Conservation (phyloP, 2,888 invertebrate species). For the Cheilosia vulpina region DNA sequence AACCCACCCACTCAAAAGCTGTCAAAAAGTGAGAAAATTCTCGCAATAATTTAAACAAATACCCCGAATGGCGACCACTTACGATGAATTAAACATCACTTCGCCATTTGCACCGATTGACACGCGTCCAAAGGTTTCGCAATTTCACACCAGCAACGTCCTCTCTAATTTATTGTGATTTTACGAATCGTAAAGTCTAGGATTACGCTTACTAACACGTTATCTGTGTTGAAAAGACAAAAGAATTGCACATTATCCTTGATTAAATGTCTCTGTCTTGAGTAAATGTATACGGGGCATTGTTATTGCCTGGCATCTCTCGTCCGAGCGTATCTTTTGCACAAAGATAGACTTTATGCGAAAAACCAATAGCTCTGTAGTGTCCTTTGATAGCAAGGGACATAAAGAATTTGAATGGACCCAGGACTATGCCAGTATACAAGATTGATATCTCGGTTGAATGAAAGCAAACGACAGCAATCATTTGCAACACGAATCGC, state of each 20-base stretch:
- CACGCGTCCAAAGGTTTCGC: slow-evolving; percentile 13
- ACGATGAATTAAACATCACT: slow-evolving; percentile 67
- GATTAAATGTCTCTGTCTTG: slow-evolving; percentile 58
- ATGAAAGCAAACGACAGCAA: slow-evolving; percentile 32
- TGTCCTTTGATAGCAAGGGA: slow-evolving; percentile 15
- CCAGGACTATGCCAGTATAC: not conserved
- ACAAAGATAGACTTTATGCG: slow-evolving; percentile 42
- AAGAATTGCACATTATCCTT: slow-evolving; percentile 68
- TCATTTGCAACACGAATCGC: slow-evolving; percentile 40
- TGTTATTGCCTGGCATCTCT: slow-evolving; percentile 41
- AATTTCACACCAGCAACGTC: slow-evolving; percentile 5
- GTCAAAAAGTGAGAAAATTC: not conserved
- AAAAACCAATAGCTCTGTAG: slow-evolving; percentile 13
- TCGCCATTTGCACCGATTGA: slow-evolving; percentile 55
- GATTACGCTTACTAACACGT: slow-evolving; percentile 55
- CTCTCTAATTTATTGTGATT: slow-evolving; percentile 66
- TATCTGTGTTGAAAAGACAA: slow-evolving; percentile 60
- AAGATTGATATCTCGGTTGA: slow-evolving; percentile 53
- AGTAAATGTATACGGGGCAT: slow-evolving; percentile 13
- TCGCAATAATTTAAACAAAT: slow-evolving; percentile 35
- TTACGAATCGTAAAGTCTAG: slow-evolving; percentile 66
- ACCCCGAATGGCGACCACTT: slow-evolving; percentile 61
- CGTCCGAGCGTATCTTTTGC: slow-evolving; percentile 49
- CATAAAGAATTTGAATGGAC: slow-evolving; percentile 23
- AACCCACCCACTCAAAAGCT: not conserved